Evolutionary conservation across 30 jellyfish, hydroid and myxozoan genomes (phyloP), one percentile per base, ranked within the genome.

Genomic region (Chironex yamaguchii): DNA sequence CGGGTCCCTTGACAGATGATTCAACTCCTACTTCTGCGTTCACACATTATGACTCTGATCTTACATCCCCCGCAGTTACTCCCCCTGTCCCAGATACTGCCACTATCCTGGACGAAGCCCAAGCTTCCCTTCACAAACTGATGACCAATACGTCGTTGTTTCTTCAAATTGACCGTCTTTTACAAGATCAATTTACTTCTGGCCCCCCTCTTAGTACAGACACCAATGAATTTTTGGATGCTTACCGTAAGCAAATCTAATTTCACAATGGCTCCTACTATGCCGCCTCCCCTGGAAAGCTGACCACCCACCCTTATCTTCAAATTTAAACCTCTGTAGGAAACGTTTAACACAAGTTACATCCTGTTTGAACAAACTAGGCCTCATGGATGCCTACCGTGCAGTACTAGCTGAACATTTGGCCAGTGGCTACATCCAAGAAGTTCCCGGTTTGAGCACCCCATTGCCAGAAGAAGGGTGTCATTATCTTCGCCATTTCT

Each of bases 291-390:
- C 89, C 17, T 76, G 79, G 89, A 76, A 76, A 48, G 2, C 79
- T 76, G 78, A 76, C 89, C 89, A 76, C 89, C 89, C 79, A n/a
- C 80, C 89, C 31, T 76, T 52, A 33, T 79, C 89, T 4, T 76
- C 89, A 21, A 76, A 76, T 53, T 35, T 76, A 1, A 54, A 34
- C 78, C 89, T 76, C 49, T 76, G 89, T 53, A 76, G 62, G 62
- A 0, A 67, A 34, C 67, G 80, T 22, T 67, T 76, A 13, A 36
- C 9, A 0, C 89, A 76, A 76, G 79, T 0, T 1, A 76, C 89
- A 65, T 9, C 80, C 31, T 70, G 67, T 2, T 52, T 76, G 29
- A 26, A 30, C 36, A 76, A 76, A n/a, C 84, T 70, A 11, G 84
- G 84, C 32, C 69, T 35, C 63, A 6, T 0, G 62, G 23, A 67